Evolutionary conservation across 2,797 vertebrate genomes (phyloP).

Genomic region (Macropus fuliginosus): DNA sequence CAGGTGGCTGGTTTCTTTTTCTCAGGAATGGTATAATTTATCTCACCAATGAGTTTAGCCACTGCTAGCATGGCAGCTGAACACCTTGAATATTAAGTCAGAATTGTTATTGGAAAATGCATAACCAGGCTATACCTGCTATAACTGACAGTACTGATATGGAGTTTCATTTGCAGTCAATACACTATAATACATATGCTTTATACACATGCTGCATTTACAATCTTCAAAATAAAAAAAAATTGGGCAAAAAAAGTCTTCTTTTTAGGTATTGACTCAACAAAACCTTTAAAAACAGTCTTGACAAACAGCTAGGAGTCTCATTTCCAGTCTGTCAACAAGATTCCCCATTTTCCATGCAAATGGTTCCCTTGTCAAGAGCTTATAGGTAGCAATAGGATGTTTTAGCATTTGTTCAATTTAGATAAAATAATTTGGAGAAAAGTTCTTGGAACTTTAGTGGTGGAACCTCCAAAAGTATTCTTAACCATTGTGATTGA

Average conservation of each 20-base stretch:
- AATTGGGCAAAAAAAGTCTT: neutral
- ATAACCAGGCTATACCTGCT: conserved; percentile 60
- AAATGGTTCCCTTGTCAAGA: neutral
- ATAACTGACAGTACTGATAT: neutral
- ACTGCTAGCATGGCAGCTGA: conserved; percentile 46
- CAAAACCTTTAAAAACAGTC: neutral
- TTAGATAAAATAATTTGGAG: neutral
- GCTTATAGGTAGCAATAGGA: neutral
- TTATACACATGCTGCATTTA: neutral
- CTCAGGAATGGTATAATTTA: conserved; percentile 52
- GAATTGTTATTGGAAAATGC: conserved; percentile 29
- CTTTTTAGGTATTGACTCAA: neutral
- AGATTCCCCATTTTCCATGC: neutral
- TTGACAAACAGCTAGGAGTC: neutral
- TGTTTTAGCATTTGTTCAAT: neutral
- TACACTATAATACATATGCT: neutral
- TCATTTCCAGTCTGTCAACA: neutral
- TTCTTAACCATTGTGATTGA: neutral
- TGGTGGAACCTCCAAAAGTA: neutral
- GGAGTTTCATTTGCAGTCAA: neutral
- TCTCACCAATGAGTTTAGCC: conserved; percentile 61
- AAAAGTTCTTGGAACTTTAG: neutral
- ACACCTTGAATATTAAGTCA: conserved; percentile 58
- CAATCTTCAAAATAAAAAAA: neutral
- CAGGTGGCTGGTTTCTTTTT: conserved; percentile 65